Percentiles rank a stretch among this genome's conserved stretches.
Evolutionary conservation across 2,888 invertebrate species (phyloP).

Genomic region (Protodeltote pygarga): DNA sequence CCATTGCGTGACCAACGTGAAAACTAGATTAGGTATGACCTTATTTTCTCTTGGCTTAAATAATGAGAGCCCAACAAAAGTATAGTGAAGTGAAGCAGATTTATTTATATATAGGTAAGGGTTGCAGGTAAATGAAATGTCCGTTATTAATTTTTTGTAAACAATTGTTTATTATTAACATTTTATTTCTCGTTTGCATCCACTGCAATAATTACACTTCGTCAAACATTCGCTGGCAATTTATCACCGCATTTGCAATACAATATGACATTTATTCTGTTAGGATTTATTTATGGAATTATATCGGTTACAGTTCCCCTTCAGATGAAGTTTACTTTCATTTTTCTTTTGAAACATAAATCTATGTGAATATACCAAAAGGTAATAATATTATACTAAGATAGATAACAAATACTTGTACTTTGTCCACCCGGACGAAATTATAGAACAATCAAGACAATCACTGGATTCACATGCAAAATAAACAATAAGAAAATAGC

Average conservation of each 20-base stretch:
- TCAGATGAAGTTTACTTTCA: conserved; percentile 77
- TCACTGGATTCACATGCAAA: conserved; percentile 75
- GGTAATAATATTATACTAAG: conserved; percentile 55
- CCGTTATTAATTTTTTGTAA: conserved; percentile 83
- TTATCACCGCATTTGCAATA: conserved; percentile 77
- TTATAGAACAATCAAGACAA: conserved; percentile 60
- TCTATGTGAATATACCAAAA: conserved; percentile 84
- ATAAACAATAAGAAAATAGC: conserved; percentile 75
- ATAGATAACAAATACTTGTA: conserved; percentile 62
- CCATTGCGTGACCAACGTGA: no score
- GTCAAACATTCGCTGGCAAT: conserved; percentile 76
- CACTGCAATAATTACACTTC: conserved; percentile 80
- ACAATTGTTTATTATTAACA: conserved; percentile 88
- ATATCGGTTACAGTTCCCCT: conserved; percentile 69
- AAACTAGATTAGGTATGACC: no score
- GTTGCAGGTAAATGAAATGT: conserved; percentile 67
- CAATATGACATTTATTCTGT: conserved; percentile 82
- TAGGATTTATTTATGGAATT: conserved; percentile 81
- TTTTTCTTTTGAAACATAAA: conserved; percentile 82
- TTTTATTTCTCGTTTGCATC: conserved; percentile 83
- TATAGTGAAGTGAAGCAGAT: no score
- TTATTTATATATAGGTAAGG: neutral
- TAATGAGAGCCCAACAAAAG: no score
- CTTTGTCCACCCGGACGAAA: conserved; percentile 64
- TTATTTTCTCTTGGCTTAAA: no score